Evolutionary conservation across 1,140 invertebrate genomes (phyloP), one percentile per base, ranked within the genome.

Genomic region (Ips nitidus): DNA sequence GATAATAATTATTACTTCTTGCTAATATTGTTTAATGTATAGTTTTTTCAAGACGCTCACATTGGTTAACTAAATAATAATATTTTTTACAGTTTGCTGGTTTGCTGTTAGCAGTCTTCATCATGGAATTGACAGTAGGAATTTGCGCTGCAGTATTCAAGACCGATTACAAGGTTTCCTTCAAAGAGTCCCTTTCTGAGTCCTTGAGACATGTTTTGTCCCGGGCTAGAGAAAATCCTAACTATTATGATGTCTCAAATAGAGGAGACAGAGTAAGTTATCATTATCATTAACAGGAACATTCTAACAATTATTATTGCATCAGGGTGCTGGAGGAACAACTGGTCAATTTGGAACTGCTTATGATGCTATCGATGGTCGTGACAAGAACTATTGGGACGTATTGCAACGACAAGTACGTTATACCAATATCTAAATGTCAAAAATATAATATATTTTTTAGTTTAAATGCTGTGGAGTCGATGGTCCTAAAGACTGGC

Each of bases 381-480:
- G 68, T 38, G 69, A 71, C 62, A 71, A 71, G 63, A 71, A 71
- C 69, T 71, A 71, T 63, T 71, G 70, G 70, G 70, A 71, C 40
- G 70, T 68, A 22, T 58, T 71, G 41, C 70, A 71, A 68, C 50
- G 66, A 67, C 64, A 71, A 52, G 70, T 71, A 68, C 58, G 50
- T 61, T 8, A 38, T 8, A 52, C 3, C 22, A 22, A 22, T 4
- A 1, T 3, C 2, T 47, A 6, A 6, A 47, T 47, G 5, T 47
- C 45, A 47, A 47, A 6, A 6, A 3, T 2, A 56, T 22, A 1
- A 56, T 2, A 22, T 37, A 55, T 55, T 73, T 22, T 70, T 58
- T 57, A 90, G 88, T 75, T 90, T 73, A 79, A 87, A 77, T 90
- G 89, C 75, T 90, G 89, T 75, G 89, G 89, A 2, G 82, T 89